Evolutionary conservation across 2,888 invertebrate species (phyloP).

Genomic region (Apocheima hispidaria): DNA sequence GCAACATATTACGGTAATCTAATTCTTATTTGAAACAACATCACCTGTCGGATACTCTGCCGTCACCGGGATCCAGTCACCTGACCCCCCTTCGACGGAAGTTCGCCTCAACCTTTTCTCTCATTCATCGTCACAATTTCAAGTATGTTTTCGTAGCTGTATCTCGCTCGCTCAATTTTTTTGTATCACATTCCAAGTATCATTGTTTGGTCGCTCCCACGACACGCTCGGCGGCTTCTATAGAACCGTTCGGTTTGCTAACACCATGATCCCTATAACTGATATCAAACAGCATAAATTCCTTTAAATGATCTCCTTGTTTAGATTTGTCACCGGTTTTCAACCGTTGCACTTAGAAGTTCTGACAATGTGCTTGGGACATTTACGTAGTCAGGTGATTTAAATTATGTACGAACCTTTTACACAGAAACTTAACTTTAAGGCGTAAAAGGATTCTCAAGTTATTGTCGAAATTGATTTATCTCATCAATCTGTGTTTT

Average conservation of each 20-base stretch:
- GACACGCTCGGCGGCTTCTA: constrained; percentile 65
- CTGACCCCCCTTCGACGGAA: constrained; percentile 62
- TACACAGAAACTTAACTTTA: not conserved
- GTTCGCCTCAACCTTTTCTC: constrained; percentile 53
- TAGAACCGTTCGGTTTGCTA: constrained; percentile 43
- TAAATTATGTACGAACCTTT: constrained; percentile 22
- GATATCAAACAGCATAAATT: constrained; percentile 46
- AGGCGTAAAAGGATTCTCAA: constrained; percentile 4
- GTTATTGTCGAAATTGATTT: not conserved
- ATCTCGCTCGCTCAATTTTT: constrained; percentile 59
- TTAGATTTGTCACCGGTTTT: constrained; percentile 37
- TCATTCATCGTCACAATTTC: constrained; percentile 42
- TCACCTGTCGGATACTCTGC: constrained; percentile 28
- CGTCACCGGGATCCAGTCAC: constrained; percentile 38
- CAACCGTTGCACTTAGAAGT: constrained; percentile 42
- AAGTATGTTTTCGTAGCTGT: constrained; percentile 32
- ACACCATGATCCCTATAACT: constrained; percentile 52
- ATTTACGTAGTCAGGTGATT: constrained; percentile 30
- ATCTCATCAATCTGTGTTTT: not conserved
- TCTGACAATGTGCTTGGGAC: constrained; percentile 32
- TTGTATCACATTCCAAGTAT: constrained; percentile 77
- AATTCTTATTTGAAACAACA: constrained; percentile 21
- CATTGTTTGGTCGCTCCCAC: constrained; percentile 77
- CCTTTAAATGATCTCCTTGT: constrained; percentile 3
- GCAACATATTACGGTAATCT: not conserved